Evolutionary conservation across 2,888 invertebrate species (phyloP), one percentile per base, ranked within the genome.

Genomic region (Tortricodes alternella): DNA sequence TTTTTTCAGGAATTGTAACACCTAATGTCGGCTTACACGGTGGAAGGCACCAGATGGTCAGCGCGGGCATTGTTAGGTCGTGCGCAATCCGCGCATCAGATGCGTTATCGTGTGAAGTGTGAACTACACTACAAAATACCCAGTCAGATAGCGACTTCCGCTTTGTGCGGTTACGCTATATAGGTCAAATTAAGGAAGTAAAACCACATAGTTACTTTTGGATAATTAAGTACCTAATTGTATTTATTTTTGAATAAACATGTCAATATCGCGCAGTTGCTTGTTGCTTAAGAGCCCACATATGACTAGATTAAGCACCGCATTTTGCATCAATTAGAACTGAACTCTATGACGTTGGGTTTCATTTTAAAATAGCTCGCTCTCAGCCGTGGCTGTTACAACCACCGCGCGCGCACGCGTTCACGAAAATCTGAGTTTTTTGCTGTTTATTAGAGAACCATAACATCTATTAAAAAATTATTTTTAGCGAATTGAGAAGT

Each of bases 91-190:
- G 62, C 71, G n/a, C 79, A 79, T 80, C 79, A 78, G 78, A 79
- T 78, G 74, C 70, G 71, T 78, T 85, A 83, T 83, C 80, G 68
- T 60, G 63, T 71, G 70, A 56, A 56, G 44, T 56, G 43, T 19
- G 27, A 44, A 69, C 70, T n/a, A n/a, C 74, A 65, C 70, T 70
- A 64, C 65, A 61, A 63, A 71, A 70, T 73, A 69, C 63, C 68
- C 68, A 71, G 85, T 68, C 68, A 71, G 85, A 85, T 86, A 84
- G 76, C 62, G 68, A 78, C 87, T 81, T 89, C 87, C 89, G 86
- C 74, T 62, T 66, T 65, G 62, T 59, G 77, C 66, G 75, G 76
- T 75, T 71, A 70, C 55, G 63, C 64, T 68, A 78, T 79, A 72
- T 78, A 65, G 83, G 85, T 82, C 86, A 80, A 65, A 74, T 70